These are phyloP conservation scores for Bathynomus jamesi DNA, from an alignment of 1,140 invertebrate species.

Conservation along the genomic window DNA sequence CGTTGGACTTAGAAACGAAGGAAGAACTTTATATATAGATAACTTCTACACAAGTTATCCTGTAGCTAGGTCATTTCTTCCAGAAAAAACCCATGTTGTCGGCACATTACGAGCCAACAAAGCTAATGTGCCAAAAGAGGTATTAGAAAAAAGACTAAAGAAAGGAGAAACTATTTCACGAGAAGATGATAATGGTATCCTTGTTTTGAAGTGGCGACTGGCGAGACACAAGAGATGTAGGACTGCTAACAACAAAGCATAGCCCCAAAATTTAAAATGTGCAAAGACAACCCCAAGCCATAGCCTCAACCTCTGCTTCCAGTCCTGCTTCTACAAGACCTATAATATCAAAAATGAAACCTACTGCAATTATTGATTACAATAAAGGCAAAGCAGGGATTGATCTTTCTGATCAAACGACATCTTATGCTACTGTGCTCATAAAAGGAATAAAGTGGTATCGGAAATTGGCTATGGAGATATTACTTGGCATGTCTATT, in stretches of 20 bases:
- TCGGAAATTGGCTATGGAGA: slow-evolving; percentile 3
- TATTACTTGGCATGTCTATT: background rate
- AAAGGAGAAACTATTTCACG: slow-evolving; percentile 2
- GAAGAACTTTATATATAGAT: no score
- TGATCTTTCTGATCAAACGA: no score
- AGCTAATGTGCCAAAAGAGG: background rate
- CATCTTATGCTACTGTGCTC: slow-evolving; percentile 8
- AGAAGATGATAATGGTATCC: no score
- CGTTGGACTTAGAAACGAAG: no score
- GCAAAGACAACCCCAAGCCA: background rate
- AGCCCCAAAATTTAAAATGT: background rate
- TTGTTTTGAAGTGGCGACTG: slow-evolving; percentile 9
- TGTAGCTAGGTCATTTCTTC: background rate
- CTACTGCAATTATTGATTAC: background rate
- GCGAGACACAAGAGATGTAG: slow-evolving; percentile 7
- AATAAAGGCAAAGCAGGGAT: slow-evolving; percentile 4
- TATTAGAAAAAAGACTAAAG: no score
- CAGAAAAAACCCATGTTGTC: no score
- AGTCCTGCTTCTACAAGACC: no score
- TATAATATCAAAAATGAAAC: slow-evolving; percentile 7
- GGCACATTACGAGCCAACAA: slow-evolving; percentile 4
- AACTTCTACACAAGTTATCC: background rate
- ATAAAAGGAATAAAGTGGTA: slow-evolving; percentile 9
- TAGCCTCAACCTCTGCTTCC: no score
- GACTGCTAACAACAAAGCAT: slow-evolving; percentile 1